phyloP scores from a whole-genome alignment of 23 tunicate genomes.

The Aplidium turbinatum region DNA sequence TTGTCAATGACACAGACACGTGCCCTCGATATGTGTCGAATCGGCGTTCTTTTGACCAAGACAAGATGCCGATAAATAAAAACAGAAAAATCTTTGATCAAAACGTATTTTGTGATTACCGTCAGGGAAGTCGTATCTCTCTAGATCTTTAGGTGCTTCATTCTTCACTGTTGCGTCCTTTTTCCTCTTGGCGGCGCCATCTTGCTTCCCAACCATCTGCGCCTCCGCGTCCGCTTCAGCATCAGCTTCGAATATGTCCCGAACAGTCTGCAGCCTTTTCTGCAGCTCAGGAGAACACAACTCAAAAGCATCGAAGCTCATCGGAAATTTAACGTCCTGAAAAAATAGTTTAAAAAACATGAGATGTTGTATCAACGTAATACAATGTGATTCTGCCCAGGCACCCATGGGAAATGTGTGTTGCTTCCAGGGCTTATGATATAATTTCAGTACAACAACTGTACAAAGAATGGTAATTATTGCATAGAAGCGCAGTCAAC shows the following conservation, averaged over 20 bases:
- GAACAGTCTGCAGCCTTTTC: conserved; percentile 67
- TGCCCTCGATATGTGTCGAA: no score
- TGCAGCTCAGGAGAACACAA: conserved; percentile 81
- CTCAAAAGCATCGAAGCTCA: conserved; percentile 82
- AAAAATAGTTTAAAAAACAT: no score
- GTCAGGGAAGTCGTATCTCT: conserved; percentile 73
- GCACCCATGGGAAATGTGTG: no score
- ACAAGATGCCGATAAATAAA: not conserved
- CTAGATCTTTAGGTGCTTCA: conserved; percentile 47
- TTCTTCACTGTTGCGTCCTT: not conserved
- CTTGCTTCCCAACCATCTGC: conserved; percentile 51
- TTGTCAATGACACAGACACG: no score
- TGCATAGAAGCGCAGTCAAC: no score
- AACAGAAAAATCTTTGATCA: no score
- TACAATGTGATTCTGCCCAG: no score
- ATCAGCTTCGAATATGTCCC: conserved; percentile 75
- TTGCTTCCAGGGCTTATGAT: no score
- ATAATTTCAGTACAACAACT: no score
- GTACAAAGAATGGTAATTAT: no score
- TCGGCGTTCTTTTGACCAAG: not conserved
- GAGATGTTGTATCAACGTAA: no score
- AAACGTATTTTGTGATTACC: no score
- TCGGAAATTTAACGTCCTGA: conserved; percentile 89
- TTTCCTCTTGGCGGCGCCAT: conserved; percentile 17
- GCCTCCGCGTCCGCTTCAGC: conserved; percentile 75